Base-by-base conservation (phyloP, 2,113 vertebrate species). In the human (Homo sapiens) region DNA sequence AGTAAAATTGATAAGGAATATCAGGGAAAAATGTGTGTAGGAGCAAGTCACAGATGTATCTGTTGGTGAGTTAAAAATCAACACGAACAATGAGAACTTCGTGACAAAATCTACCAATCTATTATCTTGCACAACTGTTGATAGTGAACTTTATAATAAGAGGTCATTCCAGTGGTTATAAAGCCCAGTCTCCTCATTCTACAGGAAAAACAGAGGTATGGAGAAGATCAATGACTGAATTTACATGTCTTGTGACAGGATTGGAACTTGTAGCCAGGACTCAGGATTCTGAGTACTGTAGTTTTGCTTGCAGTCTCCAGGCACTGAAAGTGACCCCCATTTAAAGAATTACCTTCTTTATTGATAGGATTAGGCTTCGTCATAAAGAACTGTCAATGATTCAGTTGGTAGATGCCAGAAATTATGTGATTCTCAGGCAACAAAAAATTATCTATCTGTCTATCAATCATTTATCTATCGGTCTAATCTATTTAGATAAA, bases 1-100 rank as follows among this genome's bases (percentile, higher is more conserved):
- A 85, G 50, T 66, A 95, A 97, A 92, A 96, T 80, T 90, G 61
- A 88, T 87, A 96, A 96, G 48, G 7, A 48, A 79, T 82, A 92
- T 75, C 55, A 57, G 87, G 83, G 94, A 79, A 92, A 59, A 89
- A 70, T 89, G 80, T 38, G 72, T 48, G 81, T 72, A 64, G 66
- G 75, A 95, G 75, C 61, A 84, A 95, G 81, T 92, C 75, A 92
- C 84, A 95, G 88, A 94, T 96, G 45, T 48, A 81, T 84, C 79
- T 75, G 12, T 66, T 45, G 57, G 59, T 61, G 70, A 78, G 35
- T 81, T 64, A 64, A 87, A 95, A 73, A 66, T 43, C 32, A 66
- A 52, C 35, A 61, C 25, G 61, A 50, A 61, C 82, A 73, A 73
- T 23, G 30, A 96, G n/a, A 89, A 8, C 40, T 16, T 90, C 70